Conservation (phyloP, 2,113 vertebrate species). For the Microcebus jonahi region DNA sequence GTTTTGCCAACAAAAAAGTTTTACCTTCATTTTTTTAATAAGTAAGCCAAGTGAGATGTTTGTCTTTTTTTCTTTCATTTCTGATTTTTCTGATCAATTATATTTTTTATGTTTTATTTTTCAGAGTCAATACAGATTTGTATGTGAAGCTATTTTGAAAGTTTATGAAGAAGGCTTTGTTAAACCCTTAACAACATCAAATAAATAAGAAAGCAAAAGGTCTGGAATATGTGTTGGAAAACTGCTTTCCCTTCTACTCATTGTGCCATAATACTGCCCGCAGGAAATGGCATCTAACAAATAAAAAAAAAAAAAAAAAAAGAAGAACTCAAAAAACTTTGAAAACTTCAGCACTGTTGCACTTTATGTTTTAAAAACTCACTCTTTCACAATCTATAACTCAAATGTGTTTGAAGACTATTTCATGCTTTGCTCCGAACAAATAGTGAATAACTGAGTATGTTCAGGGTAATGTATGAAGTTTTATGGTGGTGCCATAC, state of each 20-base stretch:
- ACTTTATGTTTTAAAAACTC: conserved; percentile 95
- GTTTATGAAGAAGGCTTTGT: conserved; percentile 97
- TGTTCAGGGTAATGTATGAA: conserved; percentile 85
- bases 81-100: conserved; percentile 56
- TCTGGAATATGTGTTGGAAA: conserved; percentile 75
- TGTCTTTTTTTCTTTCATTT: neutral
- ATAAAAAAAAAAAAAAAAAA: conserved; percentile 66
- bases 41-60: conserved; percentile 38
- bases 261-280: conserved; percentile 81
- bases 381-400: conserved; percentile 85
- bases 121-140: conserved; percentile 99
- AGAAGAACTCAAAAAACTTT: conserved; percentile 87
- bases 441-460: conserved; percentile 83
- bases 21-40: conserved; percentile 29
- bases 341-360: conserved; percentile 99
- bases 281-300: conserved; percentile 79
- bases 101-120: conserved; percentile 74
- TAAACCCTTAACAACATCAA: conserved; percentile 89
- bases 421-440: conserved; percentile 86
- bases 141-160: conserved; percentile 98
- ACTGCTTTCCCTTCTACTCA: conserved; percentile 75
- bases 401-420: conserved; percentile 84
- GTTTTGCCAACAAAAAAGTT: conserved; percentile 36
- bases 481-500: conserved; percentile 84
- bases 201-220: conserved; percentile 87